Base-by-base conservation (phyloP, 2,888 invertebrate genomes). In the Hyalella azteca region DNA sequence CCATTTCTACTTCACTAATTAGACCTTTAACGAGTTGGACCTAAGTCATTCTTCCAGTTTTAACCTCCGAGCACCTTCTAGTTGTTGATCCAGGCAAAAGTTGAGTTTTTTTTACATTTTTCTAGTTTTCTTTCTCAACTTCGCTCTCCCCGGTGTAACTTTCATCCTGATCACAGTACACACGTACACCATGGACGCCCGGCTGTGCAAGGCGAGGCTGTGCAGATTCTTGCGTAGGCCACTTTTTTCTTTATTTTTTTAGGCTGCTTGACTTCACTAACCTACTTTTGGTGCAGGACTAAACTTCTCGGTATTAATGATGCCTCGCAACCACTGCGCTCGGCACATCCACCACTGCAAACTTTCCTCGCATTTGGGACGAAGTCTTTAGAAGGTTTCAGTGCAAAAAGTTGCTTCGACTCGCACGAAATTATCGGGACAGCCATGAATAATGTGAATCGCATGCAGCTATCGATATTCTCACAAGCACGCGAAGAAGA, bases 331-430 rank as follows among this genome's bases (percentile, higher is more conserved):
- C 15, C 45, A 45, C 15, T 45, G 66, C 11, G 29, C 15, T 15
- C 66, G 66, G 54, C 22, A 29, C 29, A 54, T 9, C 26, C 7
- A 26, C 54, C 29, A 7, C 54, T 19, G 66, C 29, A 11, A 66
- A 66, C 66, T 66, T 66, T 66, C 66, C 39, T 32, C n/a, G 19
- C 7, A 66, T 36, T 66, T 36, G 36, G 66, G 66, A 19, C 66
- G 36, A 54, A 54, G 54, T 54, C 22, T 54, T 54, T 54, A 54
- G 26, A 29, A 7, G 3, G 54, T 13, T 22, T 54, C 54, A 29
- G 29, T 26, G 29, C 54, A 54, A 5, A 54, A 26, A 54, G 29
- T 26, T 54, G 26, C 7, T 54, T 29, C 11, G 22, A 7, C 22
- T 7, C 22, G 9, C 1, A 11, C 54, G 0, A 11, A 54, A 13